Percentiles rank a stretch among this genome's conserved stretches.
Conservation (phyloP, 2,113 vertebrate genomes). For the Dipodomys spectabilis region DNA sequence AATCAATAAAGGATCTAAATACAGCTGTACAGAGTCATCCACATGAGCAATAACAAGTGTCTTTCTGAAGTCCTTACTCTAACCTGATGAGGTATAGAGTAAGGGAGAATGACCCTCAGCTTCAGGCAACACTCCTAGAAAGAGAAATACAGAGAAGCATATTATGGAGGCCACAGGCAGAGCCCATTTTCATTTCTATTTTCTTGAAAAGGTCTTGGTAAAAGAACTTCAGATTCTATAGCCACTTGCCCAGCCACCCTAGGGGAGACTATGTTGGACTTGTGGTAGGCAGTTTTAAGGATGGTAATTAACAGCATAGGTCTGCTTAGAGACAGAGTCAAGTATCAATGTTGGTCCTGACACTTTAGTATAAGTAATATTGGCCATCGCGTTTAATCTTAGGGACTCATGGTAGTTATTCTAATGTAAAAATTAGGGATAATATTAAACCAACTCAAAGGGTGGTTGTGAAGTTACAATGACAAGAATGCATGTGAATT, state of each 20-base stretch:
- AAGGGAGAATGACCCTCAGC: not conserved
- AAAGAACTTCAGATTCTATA: not conserved
- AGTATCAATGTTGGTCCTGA: not conserved
- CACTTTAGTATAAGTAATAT: not conserved
- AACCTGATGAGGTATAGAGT: not conserved
- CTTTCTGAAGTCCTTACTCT: not conserved
- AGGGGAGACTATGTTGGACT: not conserved
- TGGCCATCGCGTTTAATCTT: not conserved
- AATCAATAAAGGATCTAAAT: not conserved
- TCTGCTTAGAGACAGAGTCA: not conserved
- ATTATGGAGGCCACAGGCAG: not conserved
- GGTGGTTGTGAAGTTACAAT: not conserved
- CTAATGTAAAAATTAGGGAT: conserved; percentile 1
- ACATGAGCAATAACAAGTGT: not conserved
- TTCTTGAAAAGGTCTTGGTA: not conserved
- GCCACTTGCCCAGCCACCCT: not conserved
- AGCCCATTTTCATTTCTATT: not conserved
- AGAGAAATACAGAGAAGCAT: not conserved
- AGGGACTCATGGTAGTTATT: not conserved
- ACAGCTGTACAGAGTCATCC: not conserved
- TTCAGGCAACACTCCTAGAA: not conserved
- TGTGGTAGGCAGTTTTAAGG: not conserved
- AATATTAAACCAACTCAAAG: not conserved
- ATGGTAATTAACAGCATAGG: not conserved
- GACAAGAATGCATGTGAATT: not conserved